Conservation (phyloP, 2,113 vertebrate species). For the Oncorhynchus tshawytscha region DNA sequence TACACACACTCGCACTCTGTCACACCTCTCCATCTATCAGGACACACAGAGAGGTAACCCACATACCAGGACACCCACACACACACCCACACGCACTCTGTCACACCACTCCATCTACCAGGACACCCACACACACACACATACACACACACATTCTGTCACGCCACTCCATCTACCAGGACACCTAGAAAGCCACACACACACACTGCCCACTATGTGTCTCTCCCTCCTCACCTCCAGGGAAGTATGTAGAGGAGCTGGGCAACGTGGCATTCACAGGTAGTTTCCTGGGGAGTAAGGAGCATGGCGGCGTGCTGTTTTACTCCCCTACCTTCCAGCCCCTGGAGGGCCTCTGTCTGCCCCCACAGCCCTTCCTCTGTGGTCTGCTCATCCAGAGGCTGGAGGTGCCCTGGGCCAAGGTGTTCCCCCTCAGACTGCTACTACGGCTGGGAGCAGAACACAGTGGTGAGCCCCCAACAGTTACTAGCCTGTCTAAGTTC, state of each 20-base stretch:
- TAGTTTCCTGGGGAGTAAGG: slow-evolving; percentile 85
- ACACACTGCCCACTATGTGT: too few species aligned
- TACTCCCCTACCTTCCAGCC: slow-evolving; percentile 85
- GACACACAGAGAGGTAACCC: slow-evolving; percentile 88
- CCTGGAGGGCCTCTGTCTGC: slow-evolving; percentile 77
- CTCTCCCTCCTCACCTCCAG: slow-evolving; percentile 66
- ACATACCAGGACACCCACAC: slow-evolving; percentile 85
- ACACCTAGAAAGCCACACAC: slow-evolving; percentile 80
- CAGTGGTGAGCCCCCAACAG: slow-evolving; percentile 68
- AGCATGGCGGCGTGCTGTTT: slow-evolving; percentile 92
- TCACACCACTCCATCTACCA: slow-evolving; percentile 74
- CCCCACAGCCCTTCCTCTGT: slow-evolving; percentile 83
- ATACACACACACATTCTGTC: neutral
- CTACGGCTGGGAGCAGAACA: slow-evolving; percentile 87
- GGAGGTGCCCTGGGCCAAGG: slow-evolving; percentile 95
- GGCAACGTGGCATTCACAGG: slow-evolving; percentile 89
- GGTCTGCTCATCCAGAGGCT: slow-evolving; percentile 91
- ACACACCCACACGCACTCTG: neutral
- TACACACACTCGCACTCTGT: too few species aligned
- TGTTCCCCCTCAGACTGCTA: slow-evolving; percentile 90
- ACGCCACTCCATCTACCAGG: slow-evolving; percentile 77
- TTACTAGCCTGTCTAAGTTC: neutral
- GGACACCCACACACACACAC: slow-evolving; percentile 19
- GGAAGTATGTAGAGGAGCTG: slow-evolving; percentile 84
- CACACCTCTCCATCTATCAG: slow-evolving; percentile 76